Evolutionary conservation across 2,797 vertebrate genomes (phyloP), one percentile per base, ranked within the genome.

Genomic region (Leuciscus waleckii): DNA sequence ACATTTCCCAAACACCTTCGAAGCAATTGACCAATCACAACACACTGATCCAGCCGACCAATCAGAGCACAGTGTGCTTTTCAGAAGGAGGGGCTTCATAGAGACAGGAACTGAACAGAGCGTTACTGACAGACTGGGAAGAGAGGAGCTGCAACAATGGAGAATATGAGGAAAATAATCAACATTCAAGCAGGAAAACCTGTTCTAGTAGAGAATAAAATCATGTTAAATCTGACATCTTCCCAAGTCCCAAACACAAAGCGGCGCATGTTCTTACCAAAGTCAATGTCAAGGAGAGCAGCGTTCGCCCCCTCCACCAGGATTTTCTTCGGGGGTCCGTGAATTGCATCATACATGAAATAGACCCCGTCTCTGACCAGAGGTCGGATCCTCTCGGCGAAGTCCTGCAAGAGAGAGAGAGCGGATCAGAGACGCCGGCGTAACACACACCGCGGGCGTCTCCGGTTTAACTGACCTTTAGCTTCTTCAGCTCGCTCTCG

Each of bases 241-340:
- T 54, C 16, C 9, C 39, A 51, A 46, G 43, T 81, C 49, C 46
- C 46, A 16, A 7, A 56, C n/a, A 43, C 10, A 49, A 23, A 68
- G 67, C 21, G 5, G 26, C 32, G 26, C 4, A 69, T 70, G 0
- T 83, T 39, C 91, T 82, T 91, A 99, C 98, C 98, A 83, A 99
- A 99, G 93, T 99, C 98, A 68, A 99, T 99, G 94, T 99, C 98
- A 4, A 99, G 97, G 67, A 99, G 95, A 79, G 98, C 98, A 23
- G 98, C 98, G 17, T 99, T 99, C 89, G 98, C 98, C 35, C 98
- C 98, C 93, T 99, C 98, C 86, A 98, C 98, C 73, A 99, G 95
- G 87, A 99, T 98, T 88, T 97, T 99, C 95, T 99, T 99, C 23
- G 95, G 94, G 78, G 96, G 79, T 79, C 98, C 98, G 7, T 99